phyloP scores from a whole-genome alignment of 2,797 vertebrate species.

The Enteromius fasciolatus region DNA sequence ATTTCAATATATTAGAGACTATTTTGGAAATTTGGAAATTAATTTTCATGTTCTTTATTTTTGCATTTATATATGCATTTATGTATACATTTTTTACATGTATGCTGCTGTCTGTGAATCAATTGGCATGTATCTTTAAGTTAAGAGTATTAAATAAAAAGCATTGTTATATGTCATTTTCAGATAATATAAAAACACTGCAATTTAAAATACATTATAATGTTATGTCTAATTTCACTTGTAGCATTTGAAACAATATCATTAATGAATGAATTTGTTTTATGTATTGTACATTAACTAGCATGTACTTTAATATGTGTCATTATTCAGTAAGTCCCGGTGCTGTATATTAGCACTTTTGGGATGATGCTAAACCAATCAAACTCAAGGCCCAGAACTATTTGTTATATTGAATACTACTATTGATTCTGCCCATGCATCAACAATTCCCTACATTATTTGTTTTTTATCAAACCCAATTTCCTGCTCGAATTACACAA shows the following conservation, averaged over 20 bases:
- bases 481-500: constrained; percentile 7
- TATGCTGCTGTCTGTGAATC: background rate
- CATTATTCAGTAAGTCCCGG: background rate
- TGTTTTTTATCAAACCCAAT: constrained; percentile 24
- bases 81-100: no score
- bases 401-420: constrained; percentile 18
- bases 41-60: background rate
- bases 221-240: background rate
- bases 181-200: no score
- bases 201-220: background rate
- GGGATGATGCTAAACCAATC: background rate
- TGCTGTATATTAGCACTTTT: constrained; percentile 10
- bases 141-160: background rate
- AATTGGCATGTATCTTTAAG: background rate
- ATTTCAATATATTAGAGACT: background rate
- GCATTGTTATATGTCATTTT: background rate
- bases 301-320: background rate
- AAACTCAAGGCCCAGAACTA: constrained; percentile 5
- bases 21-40: background rate
- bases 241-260: background rate
- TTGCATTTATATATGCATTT: background rate
- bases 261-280: background rate
- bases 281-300: background rate
- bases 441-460: constrained; percentile 8
- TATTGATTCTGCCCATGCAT: constrained; percentile 14